Conservation (phyloP, 2,888 invertebrate species). For the Coelogynopora nodosa region DNA sequence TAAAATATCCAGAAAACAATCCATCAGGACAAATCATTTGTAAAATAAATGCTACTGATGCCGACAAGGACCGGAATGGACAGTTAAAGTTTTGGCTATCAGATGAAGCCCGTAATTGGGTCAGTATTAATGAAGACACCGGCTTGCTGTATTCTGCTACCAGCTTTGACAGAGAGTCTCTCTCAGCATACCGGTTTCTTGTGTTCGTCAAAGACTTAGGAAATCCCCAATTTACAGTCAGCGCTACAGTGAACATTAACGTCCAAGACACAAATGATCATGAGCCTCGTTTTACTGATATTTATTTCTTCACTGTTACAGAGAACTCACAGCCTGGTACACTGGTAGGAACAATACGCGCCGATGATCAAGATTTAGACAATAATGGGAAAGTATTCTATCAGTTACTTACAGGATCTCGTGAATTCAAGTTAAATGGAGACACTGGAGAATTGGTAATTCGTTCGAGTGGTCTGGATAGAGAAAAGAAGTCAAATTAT, state of each 20-base stretch:
- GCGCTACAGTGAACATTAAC: neutral
- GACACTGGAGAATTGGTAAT: constrained; percentile 7
- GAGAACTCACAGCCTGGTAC: constrained; percentile 6
- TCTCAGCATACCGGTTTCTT: neutral
- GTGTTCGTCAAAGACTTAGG: constrained; percentile 15
- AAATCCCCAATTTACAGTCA: constrained; percentile 5
- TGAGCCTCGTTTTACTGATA: constrained; percentile 5
- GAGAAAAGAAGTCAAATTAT: constrained; percentile 8
- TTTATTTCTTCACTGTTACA: constrained; percentile 4
- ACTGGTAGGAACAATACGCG: constrained; percentile 2
- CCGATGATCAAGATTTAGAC: constrained; percentile 23
- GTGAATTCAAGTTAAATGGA: constrained; percentile 15
- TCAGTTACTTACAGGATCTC: neutral
- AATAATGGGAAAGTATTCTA: constrained; percentile 12
- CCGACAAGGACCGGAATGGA: constrained; percentile 19
- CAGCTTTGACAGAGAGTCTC: constrained; percentile 10
- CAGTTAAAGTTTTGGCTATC: neutral
- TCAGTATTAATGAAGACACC: constrained; percentile 19
- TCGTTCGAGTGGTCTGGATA: constrained; percentile 18
- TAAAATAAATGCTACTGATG: constrained; percentile 30
- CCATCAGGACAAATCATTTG: neutral
- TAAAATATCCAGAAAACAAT: constrained; percentile 74
- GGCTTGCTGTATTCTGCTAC: constrained; percentile 12
- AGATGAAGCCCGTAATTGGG: constrained; percentile 19
- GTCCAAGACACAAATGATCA: constrained; percentile 38